A percentile compares a stretch with the other conserved stretches of the same genome.
These are phyloP conservation scores for Callorhinus ursinus DNA, from an alignment of 2,113 vertebrate species.

Conservation along the genomic window DNA sequence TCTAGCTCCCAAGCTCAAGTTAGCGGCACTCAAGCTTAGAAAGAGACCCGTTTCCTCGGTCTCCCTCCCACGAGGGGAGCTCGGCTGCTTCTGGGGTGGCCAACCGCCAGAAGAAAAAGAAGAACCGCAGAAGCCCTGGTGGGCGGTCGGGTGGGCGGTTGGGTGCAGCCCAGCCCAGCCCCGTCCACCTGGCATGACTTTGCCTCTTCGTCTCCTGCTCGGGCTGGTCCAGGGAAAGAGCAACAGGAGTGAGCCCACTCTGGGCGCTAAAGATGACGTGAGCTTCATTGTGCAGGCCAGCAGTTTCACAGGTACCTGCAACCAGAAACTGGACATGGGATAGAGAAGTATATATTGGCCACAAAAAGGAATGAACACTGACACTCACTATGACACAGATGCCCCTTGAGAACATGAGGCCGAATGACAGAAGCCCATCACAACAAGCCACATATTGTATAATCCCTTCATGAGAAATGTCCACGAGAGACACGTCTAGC, in stretches of 20 bases:
- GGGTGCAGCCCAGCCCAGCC: not conserved
- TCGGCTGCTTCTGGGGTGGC: not conserved
- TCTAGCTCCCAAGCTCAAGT: not conserved
- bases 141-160: not conserved
- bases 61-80: rapidly evolving
- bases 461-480: rapidly evolving
- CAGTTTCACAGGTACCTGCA: not conserved
- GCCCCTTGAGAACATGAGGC: not conserved
- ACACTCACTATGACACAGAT: not conserved
- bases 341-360: not conserved
- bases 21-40: not conserved
- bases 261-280: not conserved
- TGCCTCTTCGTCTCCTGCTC: not conserved
- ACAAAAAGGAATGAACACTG: not conserved
- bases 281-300: not conserved
- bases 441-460: not conserved
- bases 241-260: rapidly evolving
- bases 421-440: not conserved
- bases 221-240: not conserved
- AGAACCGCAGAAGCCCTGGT: not conserved
- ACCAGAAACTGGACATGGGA: not conserved
- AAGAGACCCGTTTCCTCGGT: too few species aligned
- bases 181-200: rapidly evolving
- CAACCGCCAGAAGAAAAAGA: not conserved
- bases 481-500: not conserved